Evolutionary conservation across 1,140 invertebrate species (phyloP).

Genomic region (Trichonephila clavata): DNA sequence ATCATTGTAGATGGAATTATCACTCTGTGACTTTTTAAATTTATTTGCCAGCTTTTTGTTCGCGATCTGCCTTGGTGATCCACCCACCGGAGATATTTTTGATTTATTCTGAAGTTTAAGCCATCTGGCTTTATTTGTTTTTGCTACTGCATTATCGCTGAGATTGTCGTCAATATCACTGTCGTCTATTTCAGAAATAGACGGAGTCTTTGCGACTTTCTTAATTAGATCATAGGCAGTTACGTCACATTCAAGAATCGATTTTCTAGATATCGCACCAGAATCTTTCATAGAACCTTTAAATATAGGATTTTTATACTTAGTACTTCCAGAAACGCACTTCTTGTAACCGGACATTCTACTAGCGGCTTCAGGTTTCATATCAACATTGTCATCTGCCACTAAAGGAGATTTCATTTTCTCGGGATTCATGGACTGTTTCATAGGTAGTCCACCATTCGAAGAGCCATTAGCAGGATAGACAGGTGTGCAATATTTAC

Average conservation of each 20-base stretch:
- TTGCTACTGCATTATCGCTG: constrained; percentile 82
- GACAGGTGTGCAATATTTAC: constrained; percentile 48
- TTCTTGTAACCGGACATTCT: constrained; percentile 73
- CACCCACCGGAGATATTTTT: constrained; percentile 5
- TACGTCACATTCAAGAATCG: constrained; percentile 91
- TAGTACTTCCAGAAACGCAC: constrained; percentile 40
- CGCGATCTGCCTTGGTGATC: constrained; percentile 38
- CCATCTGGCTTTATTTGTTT: constrained; percentile 44
- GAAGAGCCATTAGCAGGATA: constrained; percentile 23
- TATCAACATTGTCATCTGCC: constrained; percentile 44
- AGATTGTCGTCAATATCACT: constrained; percentile 81
- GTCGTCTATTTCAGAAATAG: constrained; percentile 72
- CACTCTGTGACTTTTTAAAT: constrained; percentile 58
- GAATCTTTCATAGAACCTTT: constrained; percentile 56
- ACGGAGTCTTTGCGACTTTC: constrained; percentile 78
- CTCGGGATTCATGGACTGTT: neutral
- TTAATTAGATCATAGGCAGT: constrained; percentile 90
- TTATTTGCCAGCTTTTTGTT: constrained; percentile 55
- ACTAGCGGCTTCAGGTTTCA: constrained; percentile 45
- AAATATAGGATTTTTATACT: constrained; percentile 41
- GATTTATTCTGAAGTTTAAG: constrained; percentile 60
- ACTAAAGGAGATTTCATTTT: constrained; percentile 20
- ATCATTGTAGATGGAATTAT: constrained; percentile 69
- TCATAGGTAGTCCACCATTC: constrained; percentile 35
- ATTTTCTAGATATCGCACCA: constrained; percentile 81